These are phyloP conservation scores for Ligdia adustata DNA, from an alignment of 2,888 invertebrate genomes.

Conservation along the genomic window DNA sequence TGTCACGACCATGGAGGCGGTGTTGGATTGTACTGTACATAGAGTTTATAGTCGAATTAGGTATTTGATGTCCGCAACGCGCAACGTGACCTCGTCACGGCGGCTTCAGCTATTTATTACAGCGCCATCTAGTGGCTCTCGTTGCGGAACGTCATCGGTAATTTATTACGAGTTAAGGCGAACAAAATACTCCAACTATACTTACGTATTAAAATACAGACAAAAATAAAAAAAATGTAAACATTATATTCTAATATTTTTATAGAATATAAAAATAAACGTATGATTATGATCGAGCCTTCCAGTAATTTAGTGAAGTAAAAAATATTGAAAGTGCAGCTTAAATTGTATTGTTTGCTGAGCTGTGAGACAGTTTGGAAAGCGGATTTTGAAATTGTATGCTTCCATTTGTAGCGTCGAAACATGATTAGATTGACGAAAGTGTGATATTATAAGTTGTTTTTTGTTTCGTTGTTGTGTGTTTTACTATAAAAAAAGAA, in stretches of 20 bases:
- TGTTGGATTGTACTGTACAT: conserved; percentile 65
- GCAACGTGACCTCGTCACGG: conserved; percentile 55
- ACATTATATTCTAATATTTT: conserved; percentile 81
- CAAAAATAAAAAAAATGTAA: conserved; percentile 56
- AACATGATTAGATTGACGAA: conserved; percentile 65
- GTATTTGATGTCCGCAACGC: conserved; percentile 50
- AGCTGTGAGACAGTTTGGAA: conserved; percentile 71
- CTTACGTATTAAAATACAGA: conserved; percentile 70
- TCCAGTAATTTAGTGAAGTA: conserved; percentile 82
- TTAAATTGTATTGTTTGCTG: conserved; percentile 70
- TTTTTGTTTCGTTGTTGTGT: conserved; percentile 82
- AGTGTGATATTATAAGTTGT: conserved; percentile 82
- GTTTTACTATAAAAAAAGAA: conserved; percentile 76
- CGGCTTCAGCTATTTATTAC: conserved; percentile 39
- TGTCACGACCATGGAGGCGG: conserved; percentile 27
- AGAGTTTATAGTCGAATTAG: conserved; percentile 62
- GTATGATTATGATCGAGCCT: conserved; percentile 81
- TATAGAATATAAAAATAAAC: conserved; percentile 75
- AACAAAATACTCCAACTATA: conserved; percentile 74
- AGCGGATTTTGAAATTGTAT: conserved; percentile 55
- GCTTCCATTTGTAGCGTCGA: conserved; percentile 74
- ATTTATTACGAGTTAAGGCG: conserved; percentile 59
- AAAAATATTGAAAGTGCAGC: conserved; percentile 65
- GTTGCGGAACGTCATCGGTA: conserved; percentile 47
- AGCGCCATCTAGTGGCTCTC: conserved; percentile 45